Conservation (phyloP, 2,888 invertebrate species). For the Nephrotoma appendiculata region DNA sequence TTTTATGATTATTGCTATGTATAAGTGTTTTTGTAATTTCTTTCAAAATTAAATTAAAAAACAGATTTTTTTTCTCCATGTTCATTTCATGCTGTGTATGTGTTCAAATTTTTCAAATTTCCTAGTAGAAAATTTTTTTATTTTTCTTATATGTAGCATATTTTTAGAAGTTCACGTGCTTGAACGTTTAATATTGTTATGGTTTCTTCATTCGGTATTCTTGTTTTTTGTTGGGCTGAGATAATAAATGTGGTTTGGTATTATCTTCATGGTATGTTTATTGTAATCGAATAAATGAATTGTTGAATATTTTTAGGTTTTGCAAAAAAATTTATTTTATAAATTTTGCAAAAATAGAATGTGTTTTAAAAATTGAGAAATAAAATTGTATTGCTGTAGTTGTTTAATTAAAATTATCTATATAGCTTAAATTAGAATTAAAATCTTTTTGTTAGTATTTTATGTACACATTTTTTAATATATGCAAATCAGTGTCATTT, state of each 20-base stretch:
- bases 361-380: no score
- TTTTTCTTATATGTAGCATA: neutral
- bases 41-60: neutral
- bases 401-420: no score
- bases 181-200: neutral
- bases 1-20: neutral
- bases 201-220: neutral
- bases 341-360: no score
- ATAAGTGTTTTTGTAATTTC: neutral
- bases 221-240: neutral
- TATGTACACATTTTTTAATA: no score
- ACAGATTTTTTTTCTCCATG: neutral
- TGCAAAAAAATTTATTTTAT: no score
- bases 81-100: neutral
- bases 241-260: neutral
- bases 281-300: neutral
- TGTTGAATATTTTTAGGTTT: no score
- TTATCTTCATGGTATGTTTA: neutral
- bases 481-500: no score
- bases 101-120: no score
- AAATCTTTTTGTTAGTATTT: no score
- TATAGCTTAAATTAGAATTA: no score
- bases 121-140: neutral
- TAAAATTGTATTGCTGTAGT: no score
- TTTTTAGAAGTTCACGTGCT: neutral